These are phyloP conservation scores for Manis crassicaudata DNA, from an alignment of 2,797 vertebrate species.

Conservation along the genomic window DNA sequence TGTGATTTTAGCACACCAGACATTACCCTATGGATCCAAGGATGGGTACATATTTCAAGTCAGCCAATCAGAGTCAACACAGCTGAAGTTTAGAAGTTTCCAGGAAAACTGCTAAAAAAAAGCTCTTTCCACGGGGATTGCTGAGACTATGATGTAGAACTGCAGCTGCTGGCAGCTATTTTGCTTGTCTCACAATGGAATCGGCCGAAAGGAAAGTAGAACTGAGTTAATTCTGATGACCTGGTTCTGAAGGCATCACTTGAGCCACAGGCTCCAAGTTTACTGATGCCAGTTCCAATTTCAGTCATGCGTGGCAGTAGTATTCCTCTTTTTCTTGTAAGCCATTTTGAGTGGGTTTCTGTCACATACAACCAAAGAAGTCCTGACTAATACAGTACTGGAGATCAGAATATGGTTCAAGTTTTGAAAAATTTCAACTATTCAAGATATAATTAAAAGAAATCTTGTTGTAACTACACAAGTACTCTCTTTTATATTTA, in stretches of 20 bases:
- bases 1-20: neutral
- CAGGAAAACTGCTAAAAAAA: neutral
- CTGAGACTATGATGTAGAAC: neutral
- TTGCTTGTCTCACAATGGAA: neutral
- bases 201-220: neutral
- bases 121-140: neutral
- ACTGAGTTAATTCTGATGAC: neutral
- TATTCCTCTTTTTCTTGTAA: conserved; percentile 6
- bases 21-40: neutral
- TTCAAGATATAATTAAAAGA: conserved; percentile 5
- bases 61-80: neutral
- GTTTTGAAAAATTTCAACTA: neutral
- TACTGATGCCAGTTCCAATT: neutral
- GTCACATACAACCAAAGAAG: neutral
- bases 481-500: conserved; percentile 10
- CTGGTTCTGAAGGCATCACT: neutral
- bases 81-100: conserved; percentile 3
- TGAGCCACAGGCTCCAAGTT: neutral
- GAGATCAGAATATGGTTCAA: neutral
- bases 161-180: neutral
- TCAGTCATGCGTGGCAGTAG: neutral
- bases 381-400: neutral
- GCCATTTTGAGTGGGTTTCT: neutral
- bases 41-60: neutral
- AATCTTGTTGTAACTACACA: neutral